Evolutionary conservation across 2,888 invertebrate genomes (phyloP), one percentile per base, ranked within the genome.

Genomic region (Heteropelma amictum): DNA sequence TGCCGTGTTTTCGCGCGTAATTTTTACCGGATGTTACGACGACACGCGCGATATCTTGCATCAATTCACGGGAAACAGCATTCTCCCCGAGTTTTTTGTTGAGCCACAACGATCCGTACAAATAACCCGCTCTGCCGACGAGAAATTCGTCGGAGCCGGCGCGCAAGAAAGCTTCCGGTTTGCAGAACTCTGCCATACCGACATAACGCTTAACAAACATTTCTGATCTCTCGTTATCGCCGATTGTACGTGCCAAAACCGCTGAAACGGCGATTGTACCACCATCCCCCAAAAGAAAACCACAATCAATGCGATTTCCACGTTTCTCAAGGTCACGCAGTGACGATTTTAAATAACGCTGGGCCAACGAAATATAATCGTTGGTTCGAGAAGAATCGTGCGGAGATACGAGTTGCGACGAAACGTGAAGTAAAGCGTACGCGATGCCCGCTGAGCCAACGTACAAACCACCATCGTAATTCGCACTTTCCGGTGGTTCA

Each of bases 111-210:
- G 93, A 93, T 3, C 96, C 96, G 79, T 94, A 93, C 0, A 97
- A 86, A 82, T 94, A 97, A 0, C 97, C 97, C 45, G 96, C 93
- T 76, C 97, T 91, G 0, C 97, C 97, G 0, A 96, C 95, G 83
- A 97, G 93, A 19, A 96, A 90, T 87, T 97, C 97, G 89, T 97
- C 96, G 30, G 95, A 94, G 14, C 94, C 95, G 83, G 92, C 92
- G 83, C 91, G 91, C 8, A 93, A 89, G 81, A 93, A 94, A 78
- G 90, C 87, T 56, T 88, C 82, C 60, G 92, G 90, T 80, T 91
- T 91, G 82, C 92, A 92, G 40, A 89, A 83, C 12, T 82, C 83
- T 12, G 88, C 89, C n/a, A 88, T 84, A 12, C 87, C 83, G 19
- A 88, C 84, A 84, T 90, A 93, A 56, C 89, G 84, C 38, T 90